Base-by-base conservation (phyloP, 2,113 vertebrate species). In the Bujurquina vittata region DNA sequence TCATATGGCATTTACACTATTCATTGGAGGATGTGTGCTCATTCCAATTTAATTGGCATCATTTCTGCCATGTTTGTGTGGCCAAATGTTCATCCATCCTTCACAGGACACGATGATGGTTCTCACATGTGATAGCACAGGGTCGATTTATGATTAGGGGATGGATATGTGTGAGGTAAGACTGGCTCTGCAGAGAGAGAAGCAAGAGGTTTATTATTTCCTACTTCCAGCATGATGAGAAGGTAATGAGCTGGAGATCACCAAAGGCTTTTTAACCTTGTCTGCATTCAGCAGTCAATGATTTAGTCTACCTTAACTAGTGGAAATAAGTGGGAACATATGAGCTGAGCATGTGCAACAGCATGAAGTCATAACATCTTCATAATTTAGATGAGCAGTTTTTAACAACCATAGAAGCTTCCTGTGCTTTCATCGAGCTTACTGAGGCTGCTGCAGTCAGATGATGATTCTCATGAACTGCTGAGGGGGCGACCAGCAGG, bases 1-100 rank as follows among this genome's bases (percentile, higher is more conserved):
- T 87, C 75, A 87, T 79, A 20, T 33, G 72, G 56, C 79, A 84
- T 84, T 84, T 87, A 89, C 40, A 74, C 65, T 80, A 83, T 83
- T 80, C 78, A 85, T 75, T 4, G 8, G 57, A 82, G 55, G 75
- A 62, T 65, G 77, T 84, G 79, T 15, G 63, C 73, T 80, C 77
- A 83, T 78, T 87, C 52, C 43, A 62, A 1, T 83, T 77, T 85
- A 89, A 87, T 83, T 83, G 85, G 72, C 83, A 55, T 43, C 31
- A 52, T 83, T 61, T 57, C 58, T 63, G 17, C 4, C 20, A 8
- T n/a, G 22, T 55, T 35, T 49, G 75, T 40, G 49, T 35, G 60
- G 22, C 58, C 35, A 40, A 18, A 40, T 26, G 33, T 26, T 43
- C 69, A 63, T 73, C 69, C 26, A 26, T 55, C 52, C 61, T 40